Evolutionary conservation across 1,140 invertebrate genomes (phyloP).

Genomic region (Venturia canescens): DNA sequence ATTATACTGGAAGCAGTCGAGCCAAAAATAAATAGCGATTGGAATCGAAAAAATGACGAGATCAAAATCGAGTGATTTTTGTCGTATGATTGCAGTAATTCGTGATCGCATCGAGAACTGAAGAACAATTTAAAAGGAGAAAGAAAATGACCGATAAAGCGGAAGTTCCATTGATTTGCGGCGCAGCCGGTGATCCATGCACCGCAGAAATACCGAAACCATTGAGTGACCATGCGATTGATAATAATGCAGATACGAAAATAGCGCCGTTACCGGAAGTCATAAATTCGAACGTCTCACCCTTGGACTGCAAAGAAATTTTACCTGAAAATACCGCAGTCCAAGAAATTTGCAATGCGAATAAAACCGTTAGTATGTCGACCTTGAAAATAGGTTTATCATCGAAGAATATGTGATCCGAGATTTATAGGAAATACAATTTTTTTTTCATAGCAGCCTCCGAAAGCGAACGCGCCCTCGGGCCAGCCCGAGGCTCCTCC

Average conservation of each 20-base stretch:
- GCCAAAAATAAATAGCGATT: no score
- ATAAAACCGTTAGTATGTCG: not conserved
- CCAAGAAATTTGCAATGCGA: not conserved
- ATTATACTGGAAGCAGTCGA: no score
- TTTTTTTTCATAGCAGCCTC: no score
- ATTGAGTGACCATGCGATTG: not conserved
- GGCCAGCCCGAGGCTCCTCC: not conserved
- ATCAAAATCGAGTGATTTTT: no score
- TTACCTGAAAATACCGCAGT: not conserved
- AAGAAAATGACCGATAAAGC: conserved; percentile 24
- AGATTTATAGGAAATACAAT: no score
- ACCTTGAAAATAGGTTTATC: not conserved
- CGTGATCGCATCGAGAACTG: not conserved
- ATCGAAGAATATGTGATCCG: no score
- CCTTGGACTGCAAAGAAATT: conserved; percentile 9
- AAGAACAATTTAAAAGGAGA: not conserved
- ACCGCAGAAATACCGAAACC: conserved; percentile 12
- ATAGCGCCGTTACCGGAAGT: conserved; percentile 29
- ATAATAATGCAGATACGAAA: conserved; percentile 23
- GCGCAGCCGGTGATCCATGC: conserved; percentile 31
- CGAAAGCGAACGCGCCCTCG: no score
- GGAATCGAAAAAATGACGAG: no score
- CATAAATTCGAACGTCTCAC: not conserved
- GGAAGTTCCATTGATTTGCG: conserved; percentile 22
- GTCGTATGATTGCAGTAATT: not conserved